Percentiles rank a stretch among this genome's conserved stretches.
Conservation (phyloP, 2,797 vertebrate genomes). For the Phataginus tricuspis region DNA sequence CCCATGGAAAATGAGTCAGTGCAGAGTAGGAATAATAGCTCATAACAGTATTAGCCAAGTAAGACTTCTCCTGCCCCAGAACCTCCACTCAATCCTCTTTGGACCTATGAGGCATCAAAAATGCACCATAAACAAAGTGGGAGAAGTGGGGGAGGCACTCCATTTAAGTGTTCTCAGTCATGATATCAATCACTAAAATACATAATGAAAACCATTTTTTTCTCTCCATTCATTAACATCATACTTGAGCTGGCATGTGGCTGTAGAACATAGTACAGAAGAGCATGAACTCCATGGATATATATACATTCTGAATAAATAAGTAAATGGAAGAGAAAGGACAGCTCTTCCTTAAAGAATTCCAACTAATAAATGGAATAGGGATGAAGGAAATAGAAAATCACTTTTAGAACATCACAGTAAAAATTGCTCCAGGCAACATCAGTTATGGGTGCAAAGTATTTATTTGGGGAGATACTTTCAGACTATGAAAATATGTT, state of each 20-base stretch:
- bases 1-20: neutral
- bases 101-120: neutral
- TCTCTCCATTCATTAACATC: neutral
- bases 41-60: neutral
- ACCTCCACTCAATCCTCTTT: neutral
- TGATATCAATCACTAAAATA: neutral
- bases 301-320: neutral
- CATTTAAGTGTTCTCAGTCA: neutral
- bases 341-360: neutral
- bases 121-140: neutral
- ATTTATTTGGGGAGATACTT: neutral
- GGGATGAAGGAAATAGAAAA: neutral
- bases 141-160: neutral
- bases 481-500: neutral
- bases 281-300: neutral
- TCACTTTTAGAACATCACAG: neutral
- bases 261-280: neutral
- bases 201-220: neutral
- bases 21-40: neutral
- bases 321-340: neutral
- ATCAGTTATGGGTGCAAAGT: neutral
- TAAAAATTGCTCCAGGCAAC: neutral
- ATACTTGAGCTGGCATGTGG: neutral
- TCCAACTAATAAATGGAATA: neutral
- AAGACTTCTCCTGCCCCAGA: neutral